Conservation (phyloP, 1,140 invertebrate species). For the Ceratina australensis region DNA sequence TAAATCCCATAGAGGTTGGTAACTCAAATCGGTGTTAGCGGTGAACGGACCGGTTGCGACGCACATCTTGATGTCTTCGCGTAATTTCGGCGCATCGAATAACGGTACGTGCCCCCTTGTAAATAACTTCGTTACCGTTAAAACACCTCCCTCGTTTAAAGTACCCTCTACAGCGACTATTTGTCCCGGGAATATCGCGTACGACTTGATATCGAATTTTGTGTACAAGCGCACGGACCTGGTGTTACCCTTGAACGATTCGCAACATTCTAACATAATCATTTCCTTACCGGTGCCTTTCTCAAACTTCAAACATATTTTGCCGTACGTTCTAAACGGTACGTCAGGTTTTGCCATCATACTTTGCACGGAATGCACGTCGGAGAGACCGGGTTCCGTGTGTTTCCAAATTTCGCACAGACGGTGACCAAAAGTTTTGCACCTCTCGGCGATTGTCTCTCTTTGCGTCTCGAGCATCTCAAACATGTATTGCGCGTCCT, state of each 20-base stretch:
- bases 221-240: too few relatives aligned
- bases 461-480: slow-evolving; percentile 79
- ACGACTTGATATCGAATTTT: slow-evolving; percentile 57
- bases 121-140: slow-evolving; percentile 85
- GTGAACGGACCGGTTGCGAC: slow-evolving; percentile 92
- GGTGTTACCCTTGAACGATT: slow-evolving; percentile 73
- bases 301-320: slow-evolving; percentile 10
- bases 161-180: slow-evolving; percentile 87
- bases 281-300: slow-evolving; percentile 69
- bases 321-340: slow-evolving; percentile 81
- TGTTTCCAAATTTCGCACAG: slow-evolving; percentile 61
- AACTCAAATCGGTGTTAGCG: slow-evolving; percentile 86
- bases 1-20: slow-evolving; percentile 90
- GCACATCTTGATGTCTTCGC: slow-evolving; percentile 82
- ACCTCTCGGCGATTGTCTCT: slow-evolving; percentile 74
- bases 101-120: slow-evolving; percentile 75
- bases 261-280: slow-evolving; percentile 85
- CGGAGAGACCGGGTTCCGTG: slow-evolving; percentile 20
- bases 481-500: slow-evolving; percentile 79
- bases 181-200: slow-evolving; percentile 90
- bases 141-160: slow-evolving; percentile 84
- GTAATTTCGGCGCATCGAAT: slow-evolving; percentile 63
- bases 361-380: slow-evolving; percentile 63
- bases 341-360: slow-evolving; percentile 71
- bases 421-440: slow-evolving; percentile 73